Conservation (phyloP, 1,140 invertebrate genomes). For the Solen grandis region DNA sequence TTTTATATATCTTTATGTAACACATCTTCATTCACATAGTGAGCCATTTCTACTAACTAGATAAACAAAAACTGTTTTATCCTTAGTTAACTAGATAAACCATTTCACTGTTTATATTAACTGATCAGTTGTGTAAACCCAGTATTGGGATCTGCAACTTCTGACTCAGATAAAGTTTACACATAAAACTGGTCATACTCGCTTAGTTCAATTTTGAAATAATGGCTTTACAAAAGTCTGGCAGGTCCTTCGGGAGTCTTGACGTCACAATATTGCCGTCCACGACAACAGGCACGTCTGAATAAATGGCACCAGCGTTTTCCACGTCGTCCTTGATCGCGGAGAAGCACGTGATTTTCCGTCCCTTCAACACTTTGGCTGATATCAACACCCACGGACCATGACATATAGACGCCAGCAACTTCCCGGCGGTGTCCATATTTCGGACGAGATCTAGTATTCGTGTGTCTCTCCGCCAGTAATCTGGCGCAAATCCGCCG, state of each 20-base stretch:
- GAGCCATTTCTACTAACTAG: too few relatives aligned
- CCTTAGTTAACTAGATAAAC: too few relatives aligned
- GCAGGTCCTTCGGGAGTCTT: conserved; percentile 72
- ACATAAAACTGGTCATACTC: too few relatives aligned
- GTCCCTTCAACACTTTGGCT: conserved; percentile 69
- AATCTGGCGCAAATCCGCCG: conserved; percentile 76
- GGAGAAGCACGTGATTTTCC: conserved; percentile 70
- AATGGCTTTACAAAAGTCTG: conserved; percentile 75
- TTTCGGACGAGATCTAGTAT: conserved; percentile 69
- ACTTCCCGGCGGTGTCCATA: conserved; percentile 65
- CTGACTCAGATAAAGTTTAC: not conserved
- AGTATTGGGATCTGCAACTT: too few relatives aligned
- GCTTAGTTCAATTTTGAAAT: too few relatives aligned
- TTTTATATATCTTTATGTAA: too few relatives aligned
- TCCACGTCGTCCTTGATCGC: conserved; percentile 77
- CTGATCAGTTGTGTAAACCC: too few relatives aligned
- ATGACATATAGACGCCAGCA: conserved; percentile 73
- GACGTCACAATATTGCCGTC: conserved; percentile 76
- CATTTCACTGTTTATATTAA: too few relatives aligned
- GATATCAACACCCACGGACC: conserved; percentile 76
- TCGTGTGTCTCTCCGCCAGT: conserved; percentile 72
- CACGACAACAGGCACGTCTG: conserved; percentile 74
- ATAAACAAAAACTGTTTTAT: too few relatives aligned
- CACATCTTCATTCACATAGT: too few relatives aligned
- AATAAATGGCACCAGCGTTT: conserved; percentile 73